Base-by-base conservation (phyloP, 2,797 vertebrate genomes). In the Gallinago stenura region DNA sequence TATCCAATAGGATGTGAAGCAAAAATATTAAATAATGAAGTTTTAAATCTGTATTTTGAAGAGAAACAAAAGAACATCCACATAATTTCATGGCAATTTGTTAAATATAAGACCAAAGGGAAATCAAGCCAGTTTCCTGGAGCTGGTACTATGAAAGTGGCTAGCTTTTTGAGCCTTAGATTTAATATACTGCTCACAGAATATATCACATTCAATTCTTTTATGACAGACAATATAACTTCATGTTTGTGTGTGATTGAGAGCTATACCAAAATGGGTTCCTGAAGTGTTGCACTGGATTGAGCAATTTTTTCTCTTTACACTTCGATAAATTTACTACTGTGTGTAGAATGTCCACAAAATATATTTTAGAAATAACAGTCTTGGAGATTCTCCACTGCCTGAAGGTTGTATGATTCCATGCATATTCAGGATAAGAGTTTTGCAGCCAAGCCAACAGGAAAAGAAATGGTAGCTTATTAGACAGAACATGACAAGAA, bases 161-260 rank as follows among this genome's bases (percentile, higher is more conserved):
- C 51, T 64, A 87, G 85, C 56, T 91, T 96, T 79, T 85, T 69
- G 60, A 93, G 62, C 25, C 61, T 95, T 85, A 51, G 73, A 83
- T 64, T 96, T 85, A 97, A 93, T 91, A 87, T 41, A 92, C 66
- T 83, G 45, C n/a, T 96, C 89, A 90, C 78, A 93, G 87, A 91
- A 90, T 95, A 71, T 91, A 96, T 95, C 82, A 96, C 72, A 87
- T 95, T 91, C 89, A 96, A 83, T 97, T 96, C 82, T 92, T 96
- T 95, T 95, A 91, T 95, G 93, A 96, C 84, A 96, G 95, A 87
- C 50, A 93, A 90, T 97, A 91, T 95, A 97, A 97, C 93, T 93
- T 90, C 22, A 86, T 66, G 80, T 76, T 96, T 96, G 81, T 87
- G 80, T 90, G 94, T 94, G 95, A 91, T 46, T 89, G 83, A 95